Percentiles rank a stretch among this genome's conserved stretches.
Evolutionary conservation across 2,888 invertebrate genomes (phyloP).

Genomic region (Charanyca ferruginea): DNA sequence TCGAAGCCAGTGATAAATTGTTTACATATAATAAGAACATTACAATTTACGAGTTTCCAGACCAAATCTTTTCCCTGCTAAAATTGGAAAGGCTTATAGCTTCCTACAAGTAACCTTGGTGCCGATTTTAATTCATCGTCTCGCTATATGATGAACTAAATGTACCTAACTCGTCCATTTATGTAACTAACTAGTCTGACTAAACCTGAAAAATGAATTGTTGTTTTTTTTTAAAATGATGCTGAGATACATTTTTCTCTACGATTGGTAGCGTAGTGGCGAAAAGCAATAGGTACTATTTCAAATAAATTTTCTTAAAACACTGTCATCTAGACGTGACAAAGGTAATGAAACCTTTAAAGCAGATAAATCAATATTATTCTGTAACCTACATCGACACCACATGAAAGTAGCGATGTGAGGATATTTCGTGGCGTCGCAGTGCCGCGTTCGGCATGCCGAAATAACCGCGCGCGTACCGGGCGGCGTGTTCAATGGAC

Average conservation of each 20-base stretch:
- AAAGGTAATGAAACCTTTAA: constrained; percentile 10
- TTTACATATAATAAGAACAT: constrained; percentile 28
- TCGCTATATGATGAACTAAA: not conserved
- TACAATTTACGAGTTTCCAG: constrained; percentile 3
- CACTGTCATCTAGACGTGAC: not conserved
- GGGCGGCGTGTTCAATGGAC: constrained; percentile 88
- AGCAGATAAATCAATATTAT: constrained; percentile 47
- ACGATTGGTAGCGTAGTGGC: not conserved
- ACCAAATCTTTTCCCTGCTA: not conserved
- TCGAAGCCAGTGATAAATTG: constrained; percentile 26
- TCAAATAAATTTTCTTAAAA: not conserved
- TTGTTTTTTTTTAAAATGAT: constrained; percentile 3
- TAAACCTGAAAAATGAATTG: not conserved
- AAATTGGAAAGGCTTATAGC: not conserved
- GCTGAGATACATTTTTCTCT: not conserved
- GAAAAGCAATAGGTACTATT: constrained; percentile 1
- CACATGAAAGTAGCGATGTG: constrained; percentile 66
- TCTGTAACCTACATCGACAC: constrained; percentile 63
- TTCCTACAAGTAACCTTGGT: not conserved
- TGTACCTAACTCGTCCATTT: constrained; percentile 1
- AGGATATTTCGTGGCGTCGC: constrained; percentile 78
- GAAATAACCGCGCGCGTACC: constrained; percentile 88
- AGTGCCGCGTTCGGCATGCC: constrained; percentile 81
- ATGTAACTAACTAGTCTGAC: not conserved
- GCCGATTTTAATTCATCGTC: not conserved